Evolutionary conservation across 92 coral and sea anemone species (phyloP), one percentile per base, ranked within the genome.

Genomic region (Hydrozoanthus gracilis): DNA sequence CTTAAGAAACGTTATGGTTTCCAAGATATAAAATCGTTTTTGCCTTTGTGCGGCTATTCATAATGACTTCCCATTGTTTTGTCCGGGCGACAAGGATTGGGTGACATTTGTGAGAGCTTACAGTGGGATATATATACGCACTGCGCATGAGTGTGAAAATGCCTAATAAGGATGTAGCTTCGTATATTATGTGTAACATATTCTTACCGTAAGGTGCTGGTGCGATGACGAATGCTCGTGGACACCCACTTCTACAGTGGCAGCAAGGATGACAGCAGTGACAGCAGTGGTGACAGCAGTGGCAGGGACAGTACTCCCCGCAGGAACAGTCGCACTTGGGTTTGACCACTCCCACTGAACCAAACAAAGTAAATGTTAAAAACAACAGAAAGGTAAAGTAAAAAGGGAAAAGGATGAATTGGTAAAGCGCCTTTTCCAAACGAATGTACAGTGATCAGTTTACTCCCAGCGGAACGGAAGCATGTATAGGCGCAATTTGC

Each of bases 271-370:
- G 88, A 17, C 82, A 74, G 14, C 80, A 73, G 10, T 60, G 78
- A n/a, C 76, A 76, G 51, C 82, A 72, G 7, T 61, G 71, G 35
- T 86, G 88, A 77, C 88, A 83, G 44, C 90, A 58, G 8, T 74
- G 82, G 48, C 82, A 74, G 1, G 72, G 72, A 65, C 73, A 62
- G 47, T 8, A 79, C 54, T 79, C 84, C 3, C 84, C 84, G 2
- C 55, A 17, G 20, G 73, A 75, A 44, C 88, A 85, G 60, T 85
- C 79, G 50, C 82, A 74, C 11, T 73, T 69, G 58, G 76, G 80
- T 11, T 78, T 77, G 11, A 82, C 84, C 13, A 83, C 77, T 69
- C 77, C 76, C 45, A 83, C 77, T 82, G 77, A 2, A 58, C 70
- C 10, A 3, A 76, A 61, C 10, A 47, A 39, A 66, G 14, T 39